Conservation (phyloP, 2,888 invertebrate genomes). For the Agrotis ipsilon region DNA sequence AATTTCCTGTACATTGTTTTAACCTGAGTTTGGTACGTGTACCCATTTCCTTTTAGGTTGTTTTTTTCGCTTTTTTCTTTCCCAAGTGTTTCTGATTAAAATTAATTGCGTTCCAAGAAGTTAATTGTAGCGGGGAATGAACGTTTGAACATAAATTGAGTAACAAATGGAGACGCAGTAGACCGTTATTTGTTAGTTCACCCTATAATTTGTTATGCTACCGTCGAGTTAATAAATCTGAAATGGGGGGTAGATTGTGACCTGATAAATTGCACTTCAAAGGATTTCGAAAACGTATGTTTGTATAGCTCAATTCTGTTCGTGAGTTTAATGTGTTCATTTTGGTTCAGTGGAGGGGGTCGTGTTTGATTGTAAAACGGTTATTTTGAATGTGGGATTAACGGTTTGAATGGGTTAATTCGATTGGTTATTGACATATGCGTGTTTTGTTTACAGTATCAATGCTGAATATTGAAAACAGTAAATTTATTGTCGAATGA, state of each 20-base stretch:
- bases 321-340: constrained; percentile 48
- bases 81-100: constrained; percentile 83
- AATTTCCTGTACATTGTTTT: constrained; percentile 59
- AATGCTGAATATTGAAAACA: neutral
- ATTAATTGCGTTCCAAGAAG: constrained; percentile 83
- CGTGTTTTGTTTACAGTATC: constrained; percentile 5
- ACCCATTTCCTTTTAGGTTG: constrained; percentile 68
- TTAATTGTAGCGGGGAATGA: constrained; percentile 81
- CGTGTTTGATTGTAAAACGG: constrained; percentile 29
- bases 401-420: constrained; percentile 15
- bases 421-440: constrained; percentile 16
- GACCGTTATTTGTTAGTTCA: constrained; percentile 71
- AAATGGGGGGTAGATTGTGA: constrained; percentile 55
- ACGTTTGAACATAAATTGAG: constrained; percentile 77
- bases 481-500: neutral
- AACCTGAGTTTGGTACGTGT: constrained; percentile 57
- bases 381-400: constrained; percentile 33
- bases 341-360: constrained; percentile 34
- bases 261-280: constrained; percentile 58
- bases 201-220: constrained; percentile 68
- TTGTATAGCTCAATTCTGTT: constrained; percentile 48
- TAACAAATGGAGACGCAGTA: constrained; percentile 76
- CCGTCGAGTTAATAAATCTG: constrained; percentile 62
- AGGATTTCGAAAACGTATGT: constrained; percentile 52
- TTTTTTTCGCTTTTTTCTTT: constrained; percentile 73